Evolutionary conservation across 2,113 vertebrate genomes (phyloP).

Genomic region (Callaeas wilsoni): DNA sequence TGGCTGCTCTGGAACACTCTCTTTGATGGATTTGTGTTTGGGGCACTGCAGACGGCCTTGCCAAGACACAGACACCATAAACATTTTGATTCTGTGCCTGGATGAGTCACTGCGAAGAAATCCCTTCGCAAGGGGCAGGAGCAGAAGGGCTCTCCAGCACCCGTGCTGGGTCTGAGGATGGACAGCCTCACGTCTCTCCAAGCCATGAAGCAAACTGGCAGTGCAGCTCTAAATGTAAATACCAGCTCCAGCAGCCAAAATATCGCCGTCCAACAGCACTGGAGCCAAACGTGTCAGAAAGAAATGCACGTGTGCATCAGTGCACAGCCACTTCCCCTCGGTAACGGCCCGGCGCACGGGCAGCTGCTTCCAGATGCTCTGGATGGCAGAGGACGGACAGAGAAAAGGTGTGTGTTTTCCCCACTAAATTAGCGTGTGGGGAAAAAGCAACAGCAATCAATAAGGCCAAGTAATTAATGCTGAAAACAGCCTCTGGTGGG

Average conservation of each 20-base stretch:
- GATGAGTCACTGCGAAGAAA: not conserved
- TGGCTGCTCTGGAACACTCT: constrained; percentile 18
- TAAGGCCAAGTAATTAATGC: not conserved
- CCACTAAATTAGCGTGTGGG: not conserved
- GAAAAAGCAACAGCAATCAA: not conserved
- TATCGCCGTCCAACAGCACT: not conserved
- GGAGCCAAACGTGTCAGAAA: not conserved
- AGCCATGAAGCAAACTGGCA: not conserved
- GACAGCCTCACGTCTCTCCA: not conserved
- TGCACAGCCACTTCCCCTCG: not conserved
- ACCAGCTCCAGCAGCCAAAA: not conserved
- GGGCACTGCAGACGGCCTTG: not conserved
- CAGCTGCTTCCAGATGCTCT: not conserved
- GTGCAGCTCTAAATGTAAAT: not conserved
- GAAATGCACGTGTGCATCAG: not conserved
- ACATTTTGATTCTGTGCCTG: not conserved
- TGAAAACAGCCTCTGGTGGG: not conserved
- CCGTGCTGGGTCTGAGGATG: accelerated
- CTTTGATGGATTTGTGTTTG: constrained; percentile 24
- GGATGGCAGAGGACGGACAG: not conserved
- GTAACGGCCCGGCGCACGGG: not conserved
- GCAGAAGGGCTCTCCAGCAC: not conserved
- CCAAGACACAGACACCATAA: constrained; percentile 1
- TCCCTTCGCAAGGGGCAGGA: accelerated
- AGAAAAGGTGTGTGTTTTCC: not conserved